Conservation (phyloP, 2,113 vertebrate species). For the Ammodytes dubius region DNA sequence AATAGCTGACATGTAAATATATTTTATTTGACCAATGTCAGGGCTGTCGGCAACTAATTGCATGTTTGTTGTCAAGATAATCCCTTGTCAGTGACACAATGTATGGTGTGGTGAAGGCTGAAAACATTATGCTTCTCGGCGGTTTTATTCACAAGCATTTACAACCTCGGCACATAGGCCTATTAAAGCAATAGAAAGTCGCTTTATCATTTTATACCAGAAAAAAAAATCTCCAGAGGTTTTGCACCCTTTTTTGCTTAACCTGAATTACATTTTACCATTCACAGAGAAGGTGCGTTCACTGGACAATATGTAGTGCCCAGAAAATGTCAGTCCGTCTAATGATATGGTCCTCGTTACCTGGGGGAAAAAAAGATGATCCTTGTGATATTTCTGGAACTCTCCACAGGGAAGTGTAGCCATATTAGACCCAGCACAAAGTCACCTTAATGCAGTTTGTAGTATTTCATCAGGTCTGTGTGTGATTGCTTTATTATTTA, state of each 20-base stretch:
- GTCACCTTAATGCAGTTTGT: constrained; percentile 9
- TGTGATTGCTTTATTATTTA: not conserved
- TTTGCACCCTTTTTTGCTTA: not conserved
- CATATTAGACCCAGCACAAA: not conserved
- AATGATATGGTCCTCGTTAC: not conserved
- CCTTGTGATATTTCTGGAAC: constrained; percentile 5
- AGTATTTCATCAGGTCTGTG: not conserved
- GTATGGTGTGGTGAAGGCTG: not conserved
- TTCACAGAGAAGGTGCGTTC: constrained; percentile 9
- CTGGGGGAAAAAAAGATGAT: not conserved
- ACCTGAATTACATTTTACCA: not conserved
- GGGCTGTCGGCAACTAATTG: not conserved
- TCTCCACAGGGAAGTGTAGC: not conserved
- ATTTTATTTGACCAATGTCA: not conserved
- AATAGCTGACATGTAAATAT: not conserved
- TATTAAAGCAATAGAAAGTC: not conserved
- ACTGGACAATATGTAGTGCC: not conserved
- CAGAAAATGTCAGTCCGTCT: not conserved
- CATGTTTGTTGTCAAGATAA: not conserved
- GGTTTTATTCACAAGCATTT: not conserved
- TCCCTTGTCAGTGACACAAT: not conserved
- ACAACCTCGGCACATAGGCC: not conserved
- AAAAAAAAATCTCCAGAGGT: not conserved
- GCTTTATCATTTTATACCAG: not conserved
- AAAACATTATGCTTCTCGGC: not conserved